Conservation (phyloP, 2,888 invertebrate genomes). For the Chrysina gloriosa region DNA sequence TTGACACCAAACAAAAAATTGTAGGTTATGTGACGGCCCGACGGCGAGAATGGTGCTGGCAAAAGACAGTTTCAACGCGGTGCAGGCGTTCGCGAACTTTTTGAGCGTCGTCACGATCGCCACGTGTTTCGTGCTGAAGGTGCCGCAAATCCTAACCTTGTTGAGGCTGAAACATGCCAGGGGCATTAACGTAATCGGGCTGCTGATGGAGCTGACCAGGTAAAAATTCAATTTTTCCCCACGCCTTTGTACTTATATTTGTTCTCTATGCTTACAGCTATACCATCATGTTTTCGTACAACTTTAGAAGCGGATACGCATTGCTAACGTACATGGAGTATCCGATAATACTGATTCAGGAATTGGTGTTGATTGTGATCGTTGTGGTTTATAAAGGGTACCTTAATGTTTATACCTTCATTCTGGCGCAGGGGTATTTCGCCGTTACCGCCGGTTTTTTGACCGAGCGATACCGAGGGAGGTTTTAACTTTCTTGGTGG, state of each 20-base stretch:
- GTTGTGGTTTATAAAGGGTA: constrained; percentile 76
- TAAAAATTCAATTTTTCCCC: constrained; percentile 60
- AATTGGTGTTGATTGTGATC: constrained; percentile 77
- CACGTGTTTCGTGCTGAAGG: constrained; percentile 81
- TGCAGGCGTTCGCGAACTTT: constrained; percentile 64
- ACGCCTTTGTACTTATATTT: constrained; percentile 18
- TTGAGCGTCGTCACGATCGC: constrained; percentile 81
- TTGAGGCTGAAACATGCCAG: constrained; percentile 73
- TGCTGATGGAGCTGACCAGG: constrained; percentile 79
- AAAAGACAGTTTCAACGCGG: constrained; percentile 12
- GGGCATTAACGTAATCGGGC: constrained; percentile 75
- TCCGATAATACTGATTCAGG: constrained; percentile 81
- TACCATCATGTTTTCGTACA: constrained; percentile 84
- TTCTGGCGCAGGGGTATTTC: constrained; percentile 64
- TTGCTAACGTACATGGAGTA: constrained; percentile 86
- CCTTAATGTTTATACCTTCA: constrained; percentile 64
- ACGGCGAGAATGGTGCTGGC: background rate
- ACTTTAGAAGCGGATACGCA: constrained; percentile 79
- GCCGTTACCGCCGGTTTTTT: constrained; percentile 65
- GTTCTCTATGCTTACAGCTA: constrained; percentile 73
- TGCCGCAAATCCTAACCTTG: constrained; percentile 83
- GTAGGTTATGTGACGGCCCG: background rate
- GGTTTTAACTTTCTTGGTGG: constrained; percentile 73
- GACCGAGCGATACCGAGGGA: constrained; percentile 65
- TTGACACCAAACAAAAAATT: background rate